Evolutionary conservation across 92 coral and sea anemone genomes (phyloP), one percentile per base, ranked within the genome.

Genomic region (Phenganax subtilis): DNA sequence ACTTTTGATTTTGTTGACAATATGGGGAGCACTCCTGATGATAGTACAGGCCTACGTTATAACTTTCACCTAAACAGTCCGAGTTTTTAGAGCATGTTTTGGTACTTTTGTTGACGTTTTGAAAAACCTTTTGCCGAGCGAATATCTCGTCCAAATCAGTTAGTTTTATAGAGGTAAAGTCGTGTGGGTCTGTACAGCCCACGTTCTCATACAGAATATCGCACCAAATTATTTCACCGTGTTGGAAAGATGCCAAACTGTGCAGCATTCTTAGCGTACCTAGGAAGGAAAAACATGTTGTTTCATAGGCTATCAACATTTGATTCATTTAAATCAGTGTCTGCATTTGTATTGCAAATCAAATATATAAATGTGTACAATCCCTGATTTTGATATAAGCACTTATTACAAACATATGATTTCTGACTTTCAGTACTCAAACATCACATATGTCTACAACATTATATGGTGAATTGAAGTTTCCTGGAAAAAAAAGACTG

Each of bases 141-240:
- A 69, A 69, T 17, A 69, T 54, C 51, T 69, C 74, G 51, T 69
- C 74, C 12, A 69, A 20, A 69, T 69, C 74, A 1, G 74, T 69
- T 54, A 9, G 74, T 29, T 69, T 69, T 51, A 69, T 51, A 5
- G 51, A 6, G 51, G 74, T 30, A 8, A 69, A 69, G 51, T 69
- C 51, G 12, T 12, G 51, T 8, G 51, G 51, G 20, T 69, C 11
- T 30, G 53, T 69, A 20, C 31, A 69, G 12, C 74, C 74, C 31
- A 69, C 9, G 51, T 69, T 69, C 31, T 69, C 74, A 27, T 30
- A 54, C 12, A 30, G 74, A 9, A 69, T 51, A 54, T 69, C 74
- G 51, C 74, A 69, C 51, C 53, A 69, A 12, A 25, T 11, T 10
- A 74, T 53, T 74, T 74, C 57, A 74, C 57, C 79, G 15, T 74